Conservation (phyloP, 1,140 invertebrate species). For the Trichoplusia ni region DNA sequence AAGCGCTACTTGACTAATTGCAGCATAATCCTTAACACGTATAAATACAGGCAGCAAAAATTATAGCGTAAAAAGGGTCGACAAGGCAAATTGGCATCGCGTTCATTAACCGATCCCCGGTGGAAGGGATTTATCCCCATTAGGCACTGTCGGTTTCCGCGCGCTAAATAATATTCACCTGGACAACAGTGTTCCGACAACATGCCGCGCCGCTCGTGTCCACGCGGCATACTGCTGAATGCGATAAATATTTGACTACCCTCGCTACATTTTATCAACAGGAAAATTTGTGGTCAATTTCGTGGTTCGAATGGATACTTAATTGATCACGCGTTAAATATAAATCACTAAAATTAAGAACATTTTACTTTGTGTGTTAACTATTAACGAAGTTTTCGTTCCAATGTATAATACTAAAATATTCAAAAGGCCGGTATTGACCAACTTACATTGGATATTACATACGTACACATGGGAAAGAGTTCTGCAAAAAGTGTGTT, state of each 20-base stretch:
- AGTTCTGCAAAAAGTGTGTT: too few relatives aligned
- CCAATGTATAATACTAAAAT: too few relatives aligned
- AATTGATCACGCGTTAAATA: background rate
- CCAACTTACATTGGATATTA: too few relatives aligned
- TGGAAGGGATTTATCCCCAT: background rate
- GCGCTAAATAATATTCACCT: constrained; percentile 18
- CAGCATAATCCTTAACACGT: constrained; percentile 23
- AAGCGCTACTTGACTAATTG: constrained; percentile 18
- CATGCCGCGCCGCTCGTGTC: background rate
- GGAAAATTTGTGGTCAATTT: background rate
- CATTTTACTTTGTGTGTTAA: too few relatives aligned
- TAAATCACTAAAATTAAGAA: too few relatives aligned
- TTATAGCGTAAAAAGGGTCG: constrained; percentile 10
- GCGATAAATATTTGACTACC: background rate
- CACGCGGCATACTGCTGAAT: background rate
- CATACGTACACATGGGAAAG: too few relatives aligned
- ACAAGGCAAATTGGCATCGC: constrained; percentile 14
- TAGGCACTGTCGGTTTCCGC: background rate
- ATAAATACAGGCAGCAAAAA: constrained; percentile 15
- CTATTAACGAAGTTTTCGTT: too few relatives aligned
- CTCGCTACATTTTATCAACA: background rate
- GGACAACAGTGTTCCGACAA: constrained; percentile 1
- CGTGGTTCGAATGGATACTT: background rate
- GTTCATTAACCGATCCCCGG: constrained; percentile 27
- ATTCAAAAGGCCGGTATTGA: too few relatives aligned